phyloP scores from a whole-genome alignment of 1,140 invertebrate species.

The Heliconius eleuchia region DNA sequence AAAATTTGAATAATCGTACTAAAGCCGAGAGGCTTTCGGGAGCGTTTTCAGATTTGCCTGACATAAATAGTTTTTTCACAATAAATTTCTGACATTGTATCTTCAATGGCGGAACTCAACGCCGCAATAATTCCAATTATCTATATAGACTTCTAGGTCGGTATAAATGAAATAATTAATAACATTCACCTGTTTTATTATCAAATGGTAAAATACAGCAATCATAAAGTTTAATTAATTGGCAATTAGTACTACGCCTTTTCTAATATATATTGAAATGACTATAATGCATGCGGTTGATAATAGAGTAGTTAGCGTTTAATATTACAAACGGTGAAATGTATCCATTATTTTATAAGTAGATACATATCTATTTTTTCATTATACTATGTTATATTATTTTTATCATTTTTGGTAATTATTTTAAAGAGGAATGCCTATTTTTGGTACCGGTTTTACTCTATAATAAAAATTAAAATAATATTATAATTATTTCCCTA shows the following conservation, averaged over 20 bases:
- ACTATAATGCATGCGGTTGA: not conserved
- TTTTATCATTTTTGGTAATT: not conserved
- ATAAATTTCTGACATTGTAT: no score
- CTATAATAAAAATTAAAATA: no score
- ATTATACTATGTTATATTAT: not conserved
- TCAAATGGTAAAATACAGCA: not conserved
- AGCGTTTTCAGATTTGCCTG: no score
- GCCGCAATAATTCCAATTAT: no score
- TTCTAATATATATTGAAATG: not conserved
- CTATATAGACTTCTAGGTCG: not conserved
- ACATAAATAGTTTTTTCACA: no score
- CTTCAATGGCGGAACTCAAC: no score
- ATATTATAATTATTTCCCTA: no score
- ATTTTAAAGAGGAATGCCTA: no score
- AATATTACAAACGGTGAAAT: not conserved
- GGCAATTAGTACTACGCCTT: not conserved
- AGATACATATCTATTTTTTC: not conserved
- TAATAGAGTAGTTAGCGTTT: not conserved
- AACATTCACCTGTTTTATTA: not conserved
- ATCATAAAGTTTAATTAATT: conserved; percentile 3
- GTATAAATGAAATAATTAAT: not conserved
- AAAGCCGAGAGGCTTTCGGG: not conserved
- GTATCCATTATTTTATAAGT: not conserved
- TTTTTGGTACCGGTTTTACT: no score
- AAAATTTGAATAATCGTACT: not conserved